These are phyloP conservation scores for Flabesymbios commensalis DNA, from an alignment of 2,888 invertebrate species.

Conservation along the genomic window DNA sequence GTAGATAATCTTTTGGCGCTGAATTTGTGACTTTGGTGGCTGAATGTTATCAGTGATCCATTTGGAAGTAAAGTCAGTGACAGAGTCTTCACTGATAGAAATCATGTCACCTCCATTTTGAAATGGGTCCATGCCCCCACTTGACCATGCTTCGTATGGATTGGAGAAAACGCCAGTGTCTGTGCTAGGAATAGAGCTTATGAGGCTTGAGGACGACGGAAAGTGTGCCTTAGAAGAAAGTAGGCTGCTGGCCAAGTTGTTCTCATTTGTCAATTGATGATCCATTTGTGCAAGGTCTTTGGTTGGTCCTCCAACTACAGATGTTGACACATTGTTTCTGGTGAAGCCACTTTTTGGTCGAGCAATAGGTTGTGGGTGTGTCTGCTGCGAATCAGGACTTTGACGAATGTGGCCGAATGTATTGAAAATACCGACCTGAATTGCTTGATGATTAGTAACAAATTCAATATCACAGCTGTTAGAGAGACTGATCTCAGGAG, in stretches of 20 bases:
- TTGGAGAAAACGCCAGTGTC: conserved; percentile 13
- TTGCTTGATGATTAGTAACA: conserved; percentile 95
- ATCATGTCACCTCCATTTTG: conserved; percentile 58
- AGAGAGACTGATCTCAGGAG: conserved; percentile 76
- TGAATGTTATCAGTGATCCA: conserved; percentile 68
- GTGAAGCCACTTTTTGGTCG: conserved; percentile 75
- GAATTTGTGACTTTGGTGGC: conserved; percentile 80
- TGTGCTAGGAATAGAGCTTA: conserved; percentile 23
- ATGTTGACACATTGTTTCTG: conserved; percentile 77
- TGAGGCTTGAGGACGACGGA: conserved; percentile 21
- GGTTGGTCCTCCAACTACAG: conserved; percentile 62
- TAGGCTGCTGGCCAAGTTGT: conserved; percentile 28
- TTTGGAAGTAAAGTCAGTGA: conserved; percentile 87
- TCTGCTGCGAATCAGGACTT: conserved; percentile 65
- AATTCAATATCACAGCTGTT: conserved; percentile 78
- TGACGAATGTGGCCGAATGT: conserved; percentile 95
- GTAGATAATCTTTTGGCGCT: conserved; percentile 99
- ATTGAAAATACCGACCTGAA: conserved; percentile 74
- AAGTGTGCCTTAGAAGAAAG: conserved; percentile 22
- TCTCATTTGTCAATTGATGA: conserved; percentile 24
- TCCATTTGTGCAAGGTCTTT: conserved; percentile 26
- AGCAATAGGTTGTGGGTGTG: conserved; percentile 79
- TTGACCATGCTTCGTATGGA: conserved; percentile 93
- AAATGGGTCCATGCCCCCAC: conserved; percentile 72
- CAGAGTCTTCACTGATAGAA: conserved; percentile 64